Base-by-base conservation (phyloP, 1,140 invertebrate species). In the Musca domestica region DNA sequence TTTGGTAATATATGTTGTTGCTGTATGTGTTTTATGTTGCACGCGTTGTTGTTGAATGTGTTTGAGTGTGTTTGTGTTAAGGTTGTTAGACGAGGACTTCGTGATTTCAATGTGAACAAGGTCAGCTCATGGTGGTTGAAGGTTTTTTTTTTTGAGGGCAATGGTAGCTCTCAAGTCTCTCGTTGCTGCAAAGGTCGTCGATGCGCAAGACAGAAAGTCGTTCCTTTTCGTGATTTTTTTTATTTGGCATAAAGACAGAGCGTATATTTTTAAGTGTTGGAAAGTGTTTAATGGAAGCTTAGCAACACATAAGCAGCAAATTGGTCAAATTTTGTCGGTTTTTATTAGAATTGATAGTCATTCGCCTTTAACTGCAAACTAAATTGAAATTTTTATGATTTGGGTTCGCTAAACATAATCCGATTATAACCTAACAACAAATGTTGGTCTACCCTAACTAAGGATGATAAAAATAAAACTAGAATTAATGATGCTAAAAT, bases 51-150 rank as follows among this genome's bases (percentile, higher is more conserved):
- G 52, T 56, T 61, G 52, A 14, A 10, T 41, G 10, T 41, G 34
- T 41, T 5, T 41, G 10, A 5, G 34, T 41, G 34, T 9, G 34
- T 61, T 61, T 17, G 4, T 61, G 56, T 61, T 61, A 61, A 41
- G 34, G 34, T 41, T 41, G 34, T 41, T 41, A 41, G 34, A 41
- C 34, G 34, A 41, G 56, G 19, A 61, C 34, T 61, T 61, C 56
- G 56, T 61, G 56, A 61, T 61, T 34, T 61, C 9, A 61, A 61
- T 34, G 56, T 61, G 56, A 61, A 61, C 56, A 61, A 61, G 56
- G 56, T 61, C 56, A 61, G 56, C 27, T 10, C 27, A 34, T 61
- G 27, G 56, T 61, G 34, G 34, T 34, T 34, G 56, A 34, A 34
- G 52, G 52, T 56, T n/a, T 27, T 12, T 5, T 41, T 41, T 30